A percentile compares a stretch with the other conserved stretches of the same genome.
Evolutionary conservation across 2,888 invertebrate species (phyloP).

Genomic region (Dynastes maya): DNA sequence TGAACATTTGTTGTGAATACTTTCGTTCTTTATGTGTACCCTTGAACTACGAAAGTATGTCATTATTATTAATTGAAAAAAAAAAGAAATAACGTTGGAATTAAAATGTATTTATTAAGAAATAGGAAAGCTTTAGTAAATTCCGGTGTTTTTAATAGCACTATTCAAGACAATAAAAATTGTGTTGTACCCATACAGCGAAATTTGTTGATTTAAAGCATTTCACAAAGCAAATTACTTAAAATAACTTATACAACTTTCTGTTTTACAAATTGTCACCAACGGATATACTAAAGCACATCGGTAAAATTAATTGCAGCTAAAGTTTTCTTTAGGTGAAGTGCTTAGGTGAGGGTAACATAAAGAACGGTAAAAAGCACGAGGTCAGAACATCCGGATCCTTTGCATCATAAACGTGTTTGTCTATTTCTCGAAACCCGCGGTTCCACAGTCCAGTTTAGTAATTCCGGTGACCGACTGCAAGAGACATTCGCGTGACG

Average conservation of each 20-base stretch:
- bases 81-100: too few species aligned
- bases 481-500: slow-evolving; percentile 64
- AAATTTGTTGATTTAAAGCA: too few species aligned
- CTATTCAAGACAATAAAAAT: too few species aligned
- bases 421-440: slow-evolving; percentile 45
- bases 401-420: slow-evolving; percentile 41
- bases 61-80: too few species aligned
- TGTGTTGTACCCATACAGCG: too few species aligned
- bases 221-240: too few species aligned
- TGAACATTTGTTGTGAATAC: too few species aligned
- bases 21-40: too few species aligned
- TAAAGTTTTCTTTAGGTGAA: slow-evolving; percentile 28
- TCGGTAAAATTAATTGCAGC: slow-evolving; percentile 35
- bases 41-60: too few species aligned
- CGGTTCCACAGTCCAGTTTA: slow-evolving; percentile 52
- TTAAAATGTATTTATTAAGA: too few species aligned
- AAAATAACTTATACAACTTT: neutral
- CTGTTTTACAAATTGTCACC: slow-evolving; percentile 29
- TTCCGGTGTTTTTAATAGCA: too few species aligned
- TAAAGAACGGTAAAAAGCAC: slow-evolving; percentile 36
- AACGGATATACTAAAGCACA: slow-evolving; percentile 21
- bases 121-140: too few species aligned
- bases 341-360: slow-evolving; percentile 5
- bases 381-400: slow-evolving; percentile 25
- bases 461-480: slow-evolving; percentile 61